Percentiles rank a stretch among this genome's conserved stretches.
phyloP scores from a whole-genome alignment of 2,888 invertebrate species.

The Diplolepis rosae region DNA sequence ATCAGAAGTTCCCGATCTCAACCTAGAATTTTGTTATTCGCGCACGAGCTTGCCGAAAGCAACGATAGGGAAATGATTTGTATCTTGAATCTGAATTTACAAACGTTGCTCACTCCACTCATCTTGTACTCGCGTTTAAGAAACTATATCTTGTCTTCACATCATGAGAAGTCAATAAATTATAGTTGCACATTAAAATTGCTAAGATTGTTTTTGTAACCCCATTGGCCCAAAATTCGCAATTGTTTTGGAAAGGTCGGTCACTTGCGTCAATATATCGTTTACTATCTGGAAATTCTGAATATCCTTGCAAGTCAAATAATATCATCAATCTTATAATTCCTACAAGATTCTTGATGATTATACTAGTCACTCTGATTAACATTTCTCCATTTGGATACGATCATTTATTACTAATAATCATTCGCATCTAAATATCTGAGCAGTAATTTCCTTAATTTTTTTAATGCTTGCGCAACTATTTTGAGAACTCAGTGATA shows the following conservation, averaged over 20 bases:
- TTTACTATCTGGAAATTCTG: background rate
- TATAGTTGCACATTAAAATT: too few species aligned
- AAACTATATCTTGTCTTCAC: slow-evolving; percentile 30
- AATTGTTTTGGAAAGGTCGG: slow-evolving; percentile 4
- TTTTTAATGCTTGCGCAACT: too few species aligned
- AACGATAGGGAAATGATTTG: slow-evolving; percentile 18
- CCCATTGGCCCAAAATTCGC: too few species aligned
- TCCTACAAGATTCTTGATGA: background rate
- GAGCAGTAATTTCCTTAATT: slow-evolving; percentile 2
- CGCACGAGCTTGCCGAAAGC: slow-evolving; percentile 28
- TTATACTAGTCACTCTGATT: background rate
- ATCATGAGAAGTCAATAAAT: too few species aligned
- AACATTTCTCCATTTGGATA: background rate
- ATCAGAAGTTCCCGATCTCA: slow-evolving; percentile 45
- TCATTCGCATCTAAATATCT: background rate
- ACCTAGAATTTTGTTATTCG: slow-evolving; percentile 41
- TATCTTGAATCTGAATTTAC: slow-evolving; percentile 12
- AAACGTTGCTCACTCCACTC: slow-evolving; percentile 4
- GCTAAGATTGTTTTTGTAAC: too few species aligned
- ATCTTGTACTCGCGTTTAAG: too few species aligned
- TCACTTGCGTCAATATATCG: background rate
- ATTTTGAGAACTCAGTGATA: too few species aligned
- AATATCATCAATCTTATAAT: background rate
- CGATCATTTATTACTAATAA: slow-evolving; percentile 25
- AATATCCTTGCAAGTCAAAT: background rate